phyloP scores from a whole-genome alignment of 92 coral and sea anemone genomes.

The Epizoanthus illoricatus region DNA sequence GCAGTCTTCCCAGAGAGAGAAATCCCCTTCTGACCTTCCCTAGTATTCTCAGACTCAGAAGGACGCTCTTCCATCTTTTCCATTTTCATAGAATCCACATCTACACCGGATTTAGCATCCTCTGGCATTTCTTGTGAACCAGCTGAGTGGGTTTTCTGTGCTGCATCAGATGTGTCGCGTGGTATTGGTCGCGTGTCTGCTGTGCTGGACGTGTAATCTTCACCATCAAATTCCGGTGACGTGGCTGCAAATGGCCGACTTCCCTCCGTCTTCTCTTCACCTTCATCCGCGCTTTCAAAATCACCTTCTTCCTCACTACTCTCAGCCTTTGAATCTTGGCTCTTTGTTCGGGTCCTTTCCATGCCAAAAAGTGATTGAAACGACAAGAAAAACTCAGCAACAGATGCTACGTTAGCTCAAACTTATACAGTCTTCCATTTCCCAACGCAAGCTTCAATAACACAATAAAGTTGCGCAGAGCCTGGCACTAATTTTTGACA shows the following conservation, averaged over 20 bases:
- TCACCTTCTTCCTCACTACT: slow-evolving; percentile 95
- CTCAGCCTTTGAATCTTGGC: slow-evolving; percentile 48
- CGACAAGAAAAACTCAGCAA: not conserved
- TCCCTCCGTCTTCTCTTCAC: slow-evolving; percentile 62
- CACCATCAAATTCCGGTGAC: slow-evolving; percentile 68
- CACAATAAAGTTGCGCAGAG: slow-evolving; percentile 5
- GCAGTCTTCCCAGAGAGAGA: not conserved
- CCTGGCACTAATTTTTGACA: slow-evolving; percentile 20
- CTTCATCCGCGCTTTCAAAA: slow-evolving; percentile 99
- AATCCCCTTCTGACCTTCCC: not conserved
- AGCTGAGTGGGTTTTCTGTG: not conserved
- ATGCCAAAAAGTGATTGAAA: not conserved
- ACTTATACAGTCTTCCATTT: not conserved
- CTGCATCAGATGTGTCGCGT: not conserved
- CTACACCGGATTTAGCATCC: not conserved
- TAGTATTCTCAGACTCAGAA: not conserved
- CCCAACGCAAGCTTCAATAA: not conserved
- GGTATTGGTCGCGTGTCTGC: slow-evolving; percentile 44
- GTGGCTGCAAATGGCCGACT: slow-evolving; percentile 70
- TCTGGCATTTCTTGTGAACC: not conserved
- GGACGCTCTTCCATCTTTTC: not conserved
- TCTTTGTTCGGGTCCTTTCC: slow-evolving; percentile 23
- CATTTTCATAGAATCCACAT: slow-evolving; percentile 10
- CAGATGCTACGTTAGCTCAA: too few species aligned
- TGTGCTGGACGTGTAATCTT: slow-evolving; percentile 69